phyloP scores from a whole-genome alignment of 2,113 vertebrate species.

The Willisornis vidua region DNA sequence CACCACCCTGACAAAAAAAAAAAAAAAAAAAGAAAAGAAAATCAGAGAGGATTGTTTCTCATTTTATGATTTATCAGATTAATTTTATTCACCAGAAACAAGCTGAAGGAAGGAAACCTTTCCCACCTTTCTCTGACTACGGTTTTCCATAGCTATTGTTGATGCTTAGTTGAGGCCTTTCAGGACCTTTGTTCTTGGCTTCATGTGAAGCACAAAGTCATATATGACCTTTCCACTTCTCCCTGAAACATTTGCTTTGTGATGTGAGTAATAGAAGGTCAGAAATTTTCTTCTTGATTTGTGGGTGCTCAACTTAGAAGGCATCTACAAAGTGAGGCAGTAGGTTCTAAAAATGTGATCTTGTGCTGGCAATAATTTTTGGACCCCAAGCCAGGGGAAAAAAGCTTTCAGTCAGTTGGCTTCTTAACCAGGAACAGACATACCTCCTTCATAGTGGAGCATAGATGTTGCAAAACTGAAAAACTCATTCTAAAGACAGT shows the following conservation, averaged over 20 bases:
- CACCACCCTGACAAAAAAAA: neutral
- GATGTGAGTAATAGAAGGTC: neutral
- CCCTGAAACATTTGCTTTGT: neutral
- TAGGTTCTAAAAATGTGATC: neutral
- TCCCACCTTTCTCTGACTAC: neutral
- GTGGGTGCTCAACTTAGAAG: neutral
- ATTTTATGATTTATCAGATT: neutral
- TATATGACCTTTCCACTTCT: neutral
- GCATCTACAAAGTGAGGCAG: neutral
- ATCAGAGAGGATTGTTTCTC: neutral
- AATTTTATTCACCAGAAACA: neutral
- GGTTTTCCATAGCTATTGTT: conserved; percentile 34
- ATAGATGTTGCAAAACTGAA: neutral
- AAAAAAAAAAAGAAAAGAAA: neutral
- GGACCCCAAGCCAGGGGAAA: neutral
- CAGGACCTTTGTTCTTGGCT: conserved; percentile 16
- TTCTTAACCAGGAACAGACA: neutral
- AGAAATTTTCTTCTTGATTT: neutral
- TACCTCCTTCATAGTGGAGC: neutral
- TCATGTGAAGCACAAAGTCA: neutral
- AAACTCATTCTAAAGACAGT: neutral
- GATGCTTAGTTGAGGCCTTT: neutral
- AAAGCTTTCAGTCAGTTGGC: neutral
- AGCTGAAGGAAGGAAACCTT: conserved; percentile 37
- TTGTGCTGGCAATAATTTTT: neutral